phyloP scores from a whole-genome alignment of 2,888 invertebrate species.

The Ecdyonurus torrentis region DNA sequence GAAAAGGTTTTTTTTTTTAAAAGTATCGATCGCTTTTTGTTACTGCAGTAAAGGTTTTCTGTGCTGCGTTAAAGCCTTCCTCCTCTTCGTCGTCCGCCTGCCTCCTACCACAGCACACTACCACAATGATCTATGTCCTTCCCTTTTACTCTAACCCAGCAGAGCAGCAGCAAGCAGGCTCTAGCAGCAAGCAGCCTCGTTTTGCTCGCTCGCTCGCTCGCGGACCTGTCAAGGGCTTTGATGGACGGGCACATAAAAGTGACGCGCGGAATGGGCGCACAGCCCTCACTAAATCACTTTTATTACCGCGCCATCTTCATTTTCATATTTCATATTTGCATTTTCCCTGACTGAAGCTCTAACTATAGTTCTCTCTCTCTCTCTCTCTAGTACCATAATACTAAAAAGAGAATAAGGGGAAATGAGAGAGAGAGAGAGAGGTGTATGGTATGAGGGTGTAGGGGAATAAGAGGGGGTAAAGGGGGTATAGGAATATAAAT shows the following conservation, averaged over 20 bases:
- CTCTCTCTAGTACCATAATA: conserved; percentile 13
- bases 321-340: conserved; percentile 45
- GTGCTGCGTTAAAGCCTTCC: background rate
- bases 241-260: conserved; percentile 59
- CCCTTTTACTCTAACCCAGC: background rate
- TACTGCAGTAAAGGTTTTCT: background rate
- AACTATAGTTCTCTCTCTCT: conserved; percentile 13
- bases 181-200: background rate
- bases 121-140: background rate
- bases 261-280: conserved; percentile 59
- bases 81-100: no score
- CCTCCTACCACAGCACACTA: background rate
- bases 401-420: background rate
- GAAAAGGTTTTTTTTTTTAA: background rate
- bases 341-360: conserved; percentile 23
- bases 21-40: background rate
- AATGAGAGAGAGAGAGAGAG: conserved; percentile 1
- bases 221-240: conserved; percentile 40
- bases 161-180: background rate
- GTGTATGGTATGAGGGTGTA: background rate
- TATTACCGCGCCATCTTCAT: conserved; percentile 55
- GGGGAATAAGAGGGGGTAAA: background rate
- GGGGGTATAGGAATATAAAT: background rate
- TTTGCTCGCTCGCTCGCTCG: no score
- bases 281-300: conserved; percentile 64